Conservation (phyloP, 1,140 invertebrate species). For the Hormaphis cornu region DNA sequence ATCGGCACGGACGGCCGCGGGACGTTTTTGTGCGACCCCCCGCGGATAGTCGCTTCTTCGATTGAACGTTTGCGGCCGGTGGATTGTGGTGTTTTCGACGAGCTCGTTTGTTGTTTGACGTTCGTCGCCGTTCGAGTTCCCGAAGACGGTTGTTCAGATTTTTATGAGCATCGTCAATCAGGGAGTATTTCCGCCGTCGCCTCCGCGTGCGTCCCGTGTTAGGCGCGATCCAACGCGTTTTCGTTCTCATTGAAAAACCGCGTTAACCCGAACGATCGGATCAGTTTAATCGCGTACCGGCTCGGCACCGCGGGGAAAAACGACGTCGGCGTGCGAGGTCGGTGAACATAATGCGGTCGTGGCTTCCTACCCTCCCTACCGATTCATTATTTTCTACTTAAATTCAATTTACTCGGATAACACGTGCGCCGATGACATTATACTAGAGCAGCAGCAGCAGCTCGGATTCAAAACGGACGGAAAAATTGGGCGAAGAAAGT, state of each 20-base stretch:
- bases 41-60: too few species aligned
- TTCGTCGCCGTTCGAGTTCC: too few species aligned
- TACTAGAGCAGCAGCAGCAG: too few species aligned
- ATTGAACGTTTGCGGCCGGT: too few species aligned
- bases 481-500: not conserved
- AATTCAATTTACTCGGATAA: constrained; percentile 20
- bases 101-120: too few species aligned
- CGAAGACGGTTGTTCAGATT: too few species aligned
- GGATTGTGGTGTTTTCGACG: too few species aligned
- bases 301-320: not conserved
- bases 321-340: not conserved
- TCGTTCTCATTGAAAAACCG: not conserved
- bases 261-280: constrained; percentile 9
- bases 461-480: too few species aligned
- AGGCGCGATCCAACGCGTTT: not conserved
- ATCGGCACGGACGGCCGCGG: too few species aligned
- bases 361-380: not conserved
- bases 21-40: too few species aligned
- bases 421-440: not conserved
- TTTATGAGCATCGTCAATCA: too few species aligned
- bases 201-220: too few species aligned
- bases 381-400: constrained; percentile 32
- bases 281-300: constrained; percentile 9
- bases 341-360: not conserved
- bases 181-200: not conserved